Evolutionary conservation across 2,797 vertebrate species (phyloP).

Genomic region (Arnoldichthys spilopterus): DNA sequence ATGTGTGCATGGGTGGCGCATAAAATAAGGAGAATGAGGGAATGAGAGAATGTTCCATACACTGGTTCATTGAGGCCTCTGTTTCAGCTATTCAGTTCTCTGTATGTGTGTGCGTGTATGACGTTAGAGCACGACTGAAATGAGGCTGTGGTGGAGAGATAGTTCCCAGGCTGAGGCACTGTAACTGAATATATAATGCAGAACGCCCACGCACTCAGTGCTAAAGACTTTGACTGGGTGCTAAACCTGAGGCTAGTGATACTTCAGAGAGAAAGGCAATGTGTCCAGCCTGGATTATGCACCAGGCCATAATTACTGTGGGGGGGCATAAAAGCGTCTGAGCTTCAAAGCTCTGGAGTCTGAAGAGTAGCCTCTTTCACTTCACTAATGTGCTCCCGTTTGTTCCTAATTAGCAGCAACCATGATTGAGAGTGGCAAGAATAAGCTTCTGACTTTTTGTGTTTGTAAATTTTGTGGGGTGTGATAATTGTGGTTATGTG

Average conservation of each 20-base stretch:
- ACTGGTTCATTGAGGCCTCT: neutral
- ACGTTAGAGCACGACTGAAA: slow-evolving; percentile 50
- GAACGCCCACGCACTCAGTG: slow-evolving; percentile 68
- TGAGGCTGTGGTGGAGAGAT: slow-evolving; percentile 74
- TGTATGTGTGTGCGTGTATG: slow-evolving; percentile 9
- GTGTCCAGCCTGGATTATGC: slow-evolving; percentile 74
- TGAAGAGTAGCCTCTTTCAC: slow-evolving; percentile 52
- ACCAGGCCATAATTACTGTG: slow-evolving; percentile 70
- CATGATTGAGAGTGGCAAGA: slow-evolving; percentile 22
- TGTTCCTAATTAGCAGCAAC: slow-evolving; percentile 35
- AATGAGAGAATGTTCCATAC: slow-evolving; percentile 15
- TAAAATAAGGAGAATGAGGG: neutral
- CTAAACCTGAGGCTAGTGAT: slow-evolving; percentile 70
- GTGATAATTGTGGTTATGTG: neutral
- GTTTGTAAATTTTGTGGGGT: slow-evolving; percentile 12
- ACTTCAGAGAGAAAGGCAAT: slow-evolving; percentile 72
- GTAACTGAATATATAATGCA: slow-evolving; percentile 78
- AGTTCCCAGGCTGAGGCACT: slow-evolving; percentile 69
- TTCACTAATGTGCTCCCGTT: slow-evolving; percentile 43
- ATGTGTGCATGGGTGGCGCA: neutral
- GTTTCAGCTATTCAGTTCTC: slow-evolving; percentile 19
- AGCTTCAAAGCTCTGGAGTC: slow-evolving; percentile 62
- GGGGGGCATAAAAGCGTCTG: slow-evolving; percentile 50
- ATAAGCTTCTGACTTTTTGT: slow-evolving; percentile 40
- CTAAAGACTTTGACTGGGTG: slow-evolving; percentile 73